These are phyloP conservation scores for Pelvicachromis taeniatus DNA, from an alignment of 2,113 vertebrate species.

Conservation along the genomic window DNA sequence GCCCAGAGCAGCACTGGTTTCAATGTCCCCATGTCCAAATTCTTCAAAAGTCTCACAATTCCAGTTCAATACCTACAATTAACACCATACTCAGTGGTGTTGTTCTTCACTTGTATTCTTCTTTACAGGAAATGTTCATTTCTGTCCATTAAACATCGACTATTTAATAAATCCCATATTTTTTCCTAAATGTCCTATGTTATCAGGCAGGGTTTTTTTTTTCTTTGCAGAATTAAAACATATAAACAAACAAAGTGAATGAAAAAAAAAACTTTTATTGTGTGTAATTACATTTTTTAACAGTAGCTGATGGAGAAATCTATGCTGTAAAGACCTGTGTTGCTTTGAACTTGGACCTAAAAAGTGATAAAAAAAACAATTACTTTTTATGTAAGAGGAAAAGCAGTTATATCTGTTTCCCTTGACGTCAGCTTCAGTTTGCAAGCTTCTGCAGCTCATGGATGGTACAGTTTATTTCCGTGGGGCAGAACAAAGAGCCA, in stretches of 20 bases:
- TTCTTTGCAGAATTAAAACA: not conserved
- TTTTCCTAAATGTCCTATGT: too few species aligned
- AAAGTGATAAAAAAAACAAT: not conserved
- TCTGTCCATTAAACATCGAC: too few species aligned
- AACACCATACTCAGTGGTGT: too few species aligned
- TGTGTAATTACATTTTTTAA: not conserved
- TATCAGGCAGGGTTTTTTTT: too few species aligned
- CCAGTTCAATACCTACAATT: too few species aligned
- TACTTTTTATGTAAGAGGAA: not conserved
- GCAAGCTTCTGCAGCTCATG: not conserved
- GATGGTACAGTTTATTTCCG: not conserved
- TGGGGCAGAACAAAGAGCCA: not conserved
- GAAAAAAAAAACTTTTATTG: not conserved
- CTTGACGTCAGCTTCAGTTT: not conserved
- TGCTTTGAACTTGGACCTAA: not conserved
- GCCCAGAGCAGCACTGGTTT: too few species aligned
- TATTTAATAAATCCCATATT: too few species aligned
- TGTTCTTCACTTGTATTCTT: too few species aligned
- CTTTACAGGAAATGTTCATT: too few species aligned
- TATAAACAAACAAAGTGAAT: not conserved
- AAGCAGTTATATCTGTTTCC: not conserved
- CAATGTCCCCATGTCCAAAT: too few species aligned
- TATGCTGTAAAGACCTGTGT: not conserved
- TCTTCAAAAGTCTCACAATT: too few species aligned
- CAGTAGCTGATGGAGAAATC: not conserved